These are phyloP conservation scores for Nannobrachium achirus DNA, from an alignment of 2,113 vertebrate genomes.

Conservation along the genomic window DNA sequence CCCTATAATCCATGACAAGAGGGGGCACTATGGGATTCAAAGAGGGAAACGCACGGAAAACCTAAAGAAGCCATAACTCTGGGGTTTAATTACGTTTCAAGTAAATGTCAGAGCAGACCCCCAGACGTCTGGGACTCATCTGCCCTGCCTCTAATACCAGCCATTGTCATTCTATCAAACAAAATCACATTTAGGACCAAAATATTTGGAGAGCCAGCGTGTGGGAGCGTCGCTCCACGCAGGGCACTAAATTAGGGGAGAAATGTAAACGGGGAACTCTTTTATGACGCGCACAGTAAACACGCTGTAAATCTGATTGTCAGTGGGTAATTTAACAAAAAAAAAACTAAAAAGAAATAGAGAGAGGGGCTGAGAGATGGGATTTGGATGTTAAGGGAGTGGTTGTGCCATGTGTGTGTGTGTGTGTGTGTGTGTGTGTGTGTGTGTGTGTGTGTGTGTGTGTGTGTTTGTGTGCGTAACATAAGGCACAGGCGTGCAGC, in stretches of 20 bases:
- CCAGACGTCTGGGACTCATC: slow-evolving; percentile 76
- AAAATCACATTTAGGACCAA: slow-evolving; percentile 76
- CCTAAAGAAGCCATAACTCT: slow-evolving; percentile 73
- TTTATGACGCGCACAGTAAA: slow-evolving; percentile 69
- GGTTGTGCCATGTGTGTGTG: slow-evolving; percentile 49
- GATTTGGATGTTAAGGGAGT: slow-evolving; percentile 42
- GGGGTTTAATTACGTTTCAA: slow-evolving; percentile 75
- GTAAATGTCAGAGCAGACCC: slow-evolving; percentile 76
- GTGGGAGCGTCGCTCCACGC: slow-evolving; percentile 58
- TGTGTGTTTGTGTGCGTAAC: slow-evolving; percentile 54
- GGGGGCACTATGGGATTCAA: slow-evolving; percentile 65
- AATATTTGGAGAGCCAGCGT: slow-evolving; percentile 74
- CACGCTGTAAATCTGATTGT: slow-evolving; percentile 69
- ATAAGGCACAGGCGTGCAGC: slow-evolving; percentile 49
- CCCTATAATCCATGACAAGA: slow-evolving; percentile 66
- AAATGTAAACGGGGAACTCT: slow-evolving; percentile 69
- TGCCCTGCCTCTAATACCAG: slow-evolving; percentile 70
- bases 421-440: slow-evolving; percentile 39
- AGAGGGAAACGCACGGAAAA: slow-evolving; percentile 55
- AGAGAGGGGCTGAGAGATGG: slow-evolving; percentile 39
- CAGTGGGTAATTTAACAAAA: slow-evolving; percentile 45
- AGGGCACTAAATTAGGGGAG: slow-evolving; percentile 70
- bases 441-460: slow-evolving; percentile 47
- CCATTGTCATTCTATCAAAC: slow-evolving; percentile 79
- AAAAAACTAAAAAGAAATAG: slow-evolving; percentile 33